Base-by-base conservation (phyloP, 2,888 invertebrate genomes). In the Drosophila mettleri region DNA sequence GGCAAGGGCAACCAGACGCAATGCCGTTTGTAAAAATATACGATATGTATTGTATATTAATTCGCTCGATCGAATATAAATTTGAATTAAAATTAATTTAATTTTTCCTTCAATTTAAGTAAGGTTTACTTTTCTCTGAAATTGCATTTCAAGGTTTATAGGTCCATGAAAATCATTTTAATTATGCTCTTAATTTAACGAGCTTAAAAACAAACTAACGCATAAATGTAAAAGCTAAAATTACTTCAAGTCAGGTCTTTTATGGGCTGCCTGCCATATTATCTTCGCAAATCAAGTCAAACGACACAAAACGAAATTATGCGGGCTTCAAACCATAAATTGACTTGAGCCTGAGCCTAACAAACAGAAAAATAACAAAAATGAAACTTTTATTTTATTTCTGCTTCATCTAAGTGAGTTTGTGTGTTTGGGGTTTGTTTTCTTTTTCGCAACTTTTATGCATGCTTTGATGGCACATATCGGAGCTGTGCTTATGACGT, bases 321-420 rank as follows among this genome's bases (percentile, higher is more conserved):
- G 84, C 73, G 74, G 70, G 73, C 45, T 52, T 59, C 70, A 78
- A 74, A 65, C 75, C 86, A 80, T 80, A 86, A 84, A 84, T 80
- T 86, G 69, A 80, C 75, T 86, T 83, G 65, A 55, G 59, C 43
- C 41, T 83, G 65, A 55, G 59, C 43, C 41, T 46, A 62, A 52
- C 61, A 63, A 69, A 71, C 53, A 58, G 61, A 63, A 8, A 24
- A 68, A 55, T 46, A 66, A 64, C 45, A 65, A 72, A 69, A 57
- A 36, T 27, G 22, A 70, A 73, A 78, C 69, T 59, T 84, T 84
- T 68, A 16, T 49, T 49, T 49, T 22, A 34, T 31, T 48, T 31
- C 31, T 18, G 31, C 20, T 48, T 34, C 16, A 4, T 39, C 43
- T 49, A 29, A 16, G 38, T 52, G n/a, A 59, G 22, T 61, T 65